Base-by-base conservation (phyloP, 2,113 vertebrate genomes). In the Columba janthina region DNA sequence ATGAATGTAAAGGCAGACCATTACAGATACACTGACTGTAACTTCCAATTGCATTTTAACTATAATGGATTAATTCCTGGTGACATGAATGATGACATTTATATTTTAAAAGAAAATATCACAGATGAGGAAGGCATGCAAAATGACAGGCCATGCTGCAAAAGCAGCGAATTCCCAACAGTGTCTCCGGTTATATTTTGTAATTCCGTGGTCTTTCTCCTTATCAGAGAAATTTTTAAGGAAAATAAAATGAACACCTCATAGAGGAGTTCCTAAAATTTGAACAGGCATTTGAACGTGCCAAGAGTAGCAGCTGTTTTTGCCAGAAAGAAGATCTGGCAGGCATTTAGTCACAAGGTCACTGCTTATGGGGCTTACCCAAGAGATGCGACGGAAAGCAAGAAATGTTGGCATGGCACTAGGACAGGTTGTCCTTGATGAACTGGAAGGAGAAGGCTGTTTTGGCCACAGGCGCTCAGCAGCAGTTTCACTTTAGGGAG, bases 281-380 rank as follows among this genome's bases (percentile, higher is more conserved):
- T 94, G 85, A 97, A 93, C 90, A 80, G 85, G 57, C 91, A 50
- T 88, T 94, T 89, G 83, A 85, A 46, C 10, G 36, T 95, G 94
- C 96, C 97, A 97, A 96, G 78, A 96, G 95, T 44, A 96, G 96
- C 97, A 96, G 94, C 97, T 97, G 96, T 51, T 97, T 96, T 98
- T 83, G 85, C 96, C 96, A 97, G 95, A 93, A 94, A 96, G 90
- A 87, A 89, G 93, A 94, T 96, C 94, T 97, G 97, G 97, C 96
- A 96, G 93, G 85, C 97, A 84, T 94, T 93, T 96, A 90, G 70
- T 95, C 89, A 95, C 95, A 94, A 96, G 94, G 97, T 97, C 95
- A 95, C 88, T 95, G 96, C 95, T 97, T 96, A 95, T 77, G 89
- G 93, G 95, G 74, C 85, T 97, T 96, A 94, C 92, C 94, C 97